These are phyloP conservation scores for Oxytorus armatus DNA, from an alignment of 2,888 invertebrate species.

Conservation along the genomic window DNA sequence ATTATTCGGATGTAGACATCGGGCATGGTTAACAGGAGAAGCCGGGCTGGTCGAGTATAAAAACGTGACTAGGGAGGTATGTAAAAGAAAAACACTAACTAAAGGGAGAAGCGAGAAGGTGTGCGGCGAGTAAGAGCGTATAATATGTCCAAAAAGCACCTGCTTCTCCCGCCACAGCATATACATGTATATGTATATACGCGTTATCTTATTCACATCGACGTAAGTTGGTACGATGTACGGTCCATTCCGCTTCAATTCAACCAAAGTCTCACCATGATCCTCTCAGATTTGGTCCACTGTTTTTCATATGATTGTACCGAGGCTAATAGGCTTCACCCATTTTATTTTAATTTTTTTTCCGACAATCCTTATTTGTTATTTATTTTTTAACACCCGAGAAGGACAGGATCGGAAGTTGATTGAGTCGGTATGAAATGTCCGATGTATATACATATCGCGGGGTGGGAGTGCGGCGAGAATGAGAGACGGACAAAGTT, in stretches of 20 bases:
- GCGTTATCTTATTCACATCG: constrained; percentile 79
- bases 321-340: too few relatives aligned
- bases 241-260: too few relatives aligned
- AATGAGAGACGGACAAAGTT: constrained; percentile 75
- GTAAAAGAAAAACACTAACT: constrained; percentile 56
- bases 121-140: constrained; percentile 79
- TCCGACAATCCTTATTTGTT: too few relatives aligned
- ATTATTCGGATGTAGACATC: constrained; percentile 45
- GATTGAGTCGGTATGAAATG: too few relatives aligned
- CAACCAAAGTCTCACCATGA: too few relatives aligned
- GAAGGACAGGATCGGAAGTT: too few relatives aligned
- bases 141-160: constrained; percentile 83
- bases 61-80: constrained; percentile 41
- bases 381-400: too few relatives aligned
- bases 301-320: too few relatives aligned
- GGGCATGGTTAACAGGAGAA: constrained; percentile 50
- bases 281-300: too few relatives aligned
- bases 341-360: too few relatives aligned
- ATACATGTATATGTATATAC: constrained; percentile 5
- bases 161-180: constrained; percentile 74
- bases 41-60: constrained; percentile 8
- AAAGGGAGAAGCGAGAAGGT: constrained; percentile 60
- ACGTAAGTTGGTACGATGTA: constrained; percentile 61
- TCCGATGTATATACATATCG: too few relatives aligned
- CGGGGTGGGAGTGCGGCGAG: constrained; percentile 44